A percentile compares a stretch with the other conserved stretches of the same genome.
Conservation (phyloP, 1,140 invertebrate genomes). For the Brachystomella parvula region DNA sequence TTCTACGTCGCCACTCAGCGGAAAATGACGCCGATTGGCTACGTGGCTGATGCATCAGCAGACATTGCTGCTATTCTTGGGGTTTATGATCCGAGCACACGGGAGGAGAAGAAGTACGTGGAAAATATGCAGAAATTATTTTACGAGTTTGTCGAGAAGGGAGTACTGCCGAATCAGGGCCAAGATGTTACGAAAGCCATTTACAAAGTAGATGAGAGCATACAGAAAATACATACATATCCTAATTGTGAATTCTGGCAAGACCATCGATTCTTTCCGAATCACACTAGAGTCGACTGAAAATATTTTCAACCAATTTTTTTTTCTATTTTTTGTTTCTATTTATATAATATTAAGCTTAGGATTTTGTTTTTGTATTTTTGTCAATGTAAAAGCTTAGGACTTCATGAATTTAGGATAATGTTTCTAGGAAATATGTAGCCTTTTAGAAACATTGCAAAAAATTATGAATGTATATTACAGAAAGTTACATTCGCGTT, state of each 20-base stretch:
- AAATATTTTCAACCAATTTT: not conserved
- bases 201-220: conserved; percentile 48
- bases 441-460: not conserved
- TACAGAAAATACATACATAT: conserved; percentile 42
- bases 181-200: conserved; percentile 50
- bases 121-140: conserved; percentile 71
- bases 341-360: not conserved
- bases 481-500: too few relatives aligned
- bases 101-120: conserved; percentile 62
- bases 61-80: conserved; percentile 71
- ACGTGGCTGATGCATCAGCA: conserved; percentile 54
- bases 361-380: not conserved
- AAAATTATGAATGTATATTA: not conserved
- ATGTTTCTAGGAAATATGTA: not conserved
- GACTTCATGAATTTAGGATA: not conserved
- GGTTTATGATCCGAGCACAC: conserved; percentile 58
- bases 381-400: not conserved
- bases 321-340: not conserved
- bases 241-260: conserved; percentile 68
- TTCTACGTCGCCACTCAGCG: conserved; percentile 63
- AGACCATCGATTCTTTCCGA: conserved; percentile 60
- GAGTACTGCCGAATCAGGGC: conserved; percentile 42
- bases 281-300: conserved; percentile 56
- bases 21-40: conserved; percentile 39
- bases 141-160: conserved; percentile 64